Evolutionary conservation across 2,888 invertebrate species (phyloP), one percentile per base, ranked within the genome.

Genomic region (Ramazzottius varieornatus): DNA sequence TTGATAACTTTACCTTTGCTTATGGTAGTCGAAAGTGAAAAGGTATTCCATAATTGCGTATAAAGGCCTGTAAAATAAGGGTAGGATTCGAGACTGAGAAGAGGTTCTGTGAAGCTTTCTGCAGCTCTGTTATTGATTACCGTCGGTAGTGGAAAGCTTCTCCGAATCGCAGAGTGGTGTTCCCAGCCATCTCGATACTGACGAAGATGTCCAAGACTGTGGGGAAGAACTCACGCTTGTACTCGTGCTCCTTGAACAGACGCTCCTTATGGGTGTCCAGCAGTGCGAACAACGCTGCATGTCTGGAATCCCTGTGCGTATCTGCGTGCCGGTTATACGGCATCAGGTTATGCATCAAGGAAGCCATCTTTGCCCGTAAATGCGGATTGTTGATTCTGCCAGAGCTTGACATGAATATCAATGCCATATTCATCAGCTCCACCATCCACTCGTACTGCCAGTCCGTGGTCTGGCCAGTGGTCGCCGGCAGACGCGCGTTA

Each of bases 141-240:
- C n/a, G n/a, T n/a, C 93, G 82, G 75, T 94, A 94, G 76, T 91
- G 90, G 76, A 94, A 94, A 78, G 93, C 94, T 76, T 93, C 90
- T 74, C 93, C 93, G 74, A 93, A 93, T 72, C 88, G 86, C 32
- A 93, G 92, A 72, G 86, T 88, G 74, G 92, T 88, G n/a, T n/a
- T n/a, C 0, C 93, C 93, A 0, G 92, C 92, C 88, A 92, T 88
- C 79, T 94, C 93, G 68, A 94, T 94, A 69, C 88, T 86, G n/a
- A 94, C 92, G 75, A 93, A 94, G 8, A 94, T 91, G 73, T 88
- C 83, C 66, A 93, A 77, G 33, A 94, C 78, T 73, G 84, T 86
- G 63, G 83, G 80, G 16, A 88, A 84, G 67, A 93, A 81, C 82
- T 91, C 72, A 4, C 69, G 13, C 29, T 54, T 54, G 54, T 54